Percentiles rank a stretch among this genome's conserved stretches.
phyloP scores from a whole-genome alignment of 2,888 invertebrate species.

The Hipparchia semele region DNA sequence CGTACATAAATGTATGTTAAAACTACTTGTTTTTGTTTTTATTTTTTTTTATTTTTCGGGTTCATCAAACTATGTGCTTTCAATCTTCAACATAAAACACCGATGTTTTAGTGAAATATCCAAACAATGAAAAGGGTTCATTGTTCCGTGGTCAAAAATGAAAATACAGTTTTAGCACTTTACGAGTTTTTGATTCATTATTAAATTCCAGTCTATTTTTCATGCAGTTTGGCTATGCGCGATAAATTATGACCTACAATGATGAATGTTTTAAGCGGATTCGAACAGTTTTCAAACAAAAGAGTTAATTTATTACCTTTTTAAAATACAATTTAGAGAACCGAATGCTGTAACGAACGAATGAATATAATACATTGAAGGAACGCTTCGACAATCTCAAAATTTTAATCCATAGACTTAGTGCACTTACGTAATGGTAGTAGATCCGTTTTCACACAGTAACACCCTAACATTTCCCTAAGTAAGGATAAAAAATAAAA shows the following conservation, averaged over 20 bases:
- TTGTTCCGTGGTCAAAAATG: background rate
- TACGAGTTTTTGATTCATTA: slow-evolving; percentile 23
- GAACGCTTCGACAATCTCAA: too few relatives aligned
- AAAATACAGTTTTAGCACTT: background rate
- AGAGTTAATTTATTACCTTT: slow-evolving; percentile 28
- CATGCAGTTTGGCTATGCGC: slow-evolving; percentile 30
- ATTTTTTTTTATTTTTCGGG: too few relatives aligned
- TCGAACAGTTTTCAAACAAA: slow-evolving; percentile 29
- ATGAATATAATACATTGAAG: too few relatives aligned
- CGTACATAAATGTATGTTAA: too few relatives aligned
- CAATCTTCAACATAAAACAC: too few relatives aligned
- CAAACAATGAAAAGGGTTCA: background rate
- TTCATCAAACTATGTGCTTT: too few relatives aligned
- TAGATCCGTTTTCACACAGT: too few relatives aligned
- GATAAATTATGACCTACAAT: slow-evolving; percentile 32
- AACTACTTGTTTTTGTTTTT: too few relatives aligned
- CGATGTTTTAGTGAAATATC: background rate
- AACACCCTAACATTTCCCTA: too few relatives aligned
- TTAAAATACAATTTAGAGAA: slow-evolving; percentile 10
- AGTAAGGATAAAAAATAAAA: too few relatives aligned
- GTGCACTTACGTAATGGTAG: too few relatives aligned
- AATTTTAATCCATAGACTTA: too few relatives aligned
- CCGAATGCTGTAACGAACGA: background rate
- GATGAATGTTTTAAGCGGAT: slow-evolving; percentile 32
- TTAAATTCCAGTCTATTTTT: slow-evolving; percentile 28